Evolutionary conservation across 2,888 invertebrate genomes (phyloP).

Genomic region (Deroplatys truncata): DNA sequence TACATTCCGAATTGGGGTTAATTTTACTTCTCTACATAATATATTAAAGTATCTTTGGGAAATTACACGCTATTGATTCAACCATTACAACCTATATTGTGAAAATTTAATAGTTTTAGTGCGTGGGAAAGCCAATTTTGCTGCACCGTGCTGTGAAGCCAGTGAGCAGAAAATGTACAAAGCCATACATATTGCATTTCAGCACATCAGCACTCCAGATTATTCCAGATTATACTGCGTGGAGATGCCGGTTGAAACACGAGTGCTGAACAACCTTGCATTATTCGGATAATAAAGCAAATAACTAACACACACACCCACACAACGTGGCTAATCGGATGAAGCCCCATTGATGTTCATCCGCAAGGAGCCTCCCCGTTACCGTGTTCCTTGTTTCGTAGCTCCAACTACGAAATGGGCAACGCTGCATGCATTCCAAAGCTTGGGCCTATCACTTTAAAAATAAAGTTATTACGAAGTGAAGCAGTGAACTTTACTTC

Average conservation of each 20-base stretch:
- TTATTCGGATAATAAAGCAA: not conserved
- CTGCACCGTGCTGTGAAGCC: not conserved
- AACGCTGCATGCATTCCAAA: too few relatives aligned
- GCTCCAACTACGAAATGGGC: not conserved
- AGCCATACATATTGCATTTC: not conserved
- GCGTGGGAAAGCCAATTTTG: not conserved
- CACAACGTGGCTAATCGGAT: not conserved
- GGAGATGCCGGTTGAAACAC: not conserved
- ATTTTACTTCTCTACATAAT: too few relatives aligned
- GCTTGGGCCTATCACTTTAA: too few relatives aligned
- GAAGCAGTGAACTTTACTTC: too few relatives aligned
- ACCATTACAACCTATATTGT: too few relatives aligned
- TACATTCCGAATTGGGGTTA: too few relatives aligned
- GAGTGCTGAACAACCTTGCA: not conserved
- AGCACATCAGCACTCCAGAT: not conserved
- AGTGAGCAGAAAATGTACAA: not conserved
- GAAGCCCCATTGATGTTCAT: not conserved
- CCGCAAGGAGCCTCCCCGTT: not conserved
- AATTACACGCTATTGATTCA: too few relatives aligned
- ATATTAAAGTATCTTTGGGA: too few relatives aligned
- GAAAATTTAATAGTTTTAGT: too few relatives aligned
- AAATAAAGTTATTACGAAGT: too few relatives aligned
- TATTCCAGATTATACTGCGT: not conserved
- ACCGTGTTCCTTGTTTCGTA: not conserved
- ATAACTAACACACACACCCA: not conserved